Evolutionary conservation across 2,888 invertebrate species (phyloP).

Genomic region (Dioctria rufipes): DNA sequence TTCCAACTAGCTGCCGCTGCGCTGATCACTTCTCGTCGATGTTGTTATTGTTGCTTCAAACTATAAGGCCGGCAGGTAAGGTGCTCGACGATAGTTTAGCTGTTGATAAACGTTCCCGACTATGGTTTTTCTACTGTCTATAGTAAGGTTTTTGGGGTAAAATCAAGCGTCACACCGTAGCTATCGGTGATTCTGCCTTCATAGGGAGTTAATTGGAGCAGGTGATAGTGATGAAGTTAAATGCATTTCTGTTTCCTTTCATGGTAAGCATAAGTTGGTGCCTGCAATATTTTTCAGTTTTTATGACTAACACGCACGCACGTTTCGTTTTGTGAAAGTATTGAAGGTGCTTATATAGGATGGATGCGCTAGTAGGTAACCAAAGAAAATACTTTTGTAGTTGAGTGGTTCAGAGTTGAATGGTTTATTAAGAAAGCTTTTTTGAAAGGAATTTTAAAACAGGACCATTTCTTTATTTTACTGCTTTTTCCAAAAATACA

Average conservation of each 20-base stretch:
- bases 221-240: slow-evolving; percentile 46
- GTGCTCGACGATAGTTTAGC: slow-evolving; percentile 26
- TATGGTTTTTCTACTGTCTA: slow-evolving; percentile 15
- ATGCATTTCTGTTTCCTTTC: slow-evolving; percentile 16
- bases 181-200: slow-evolving; percentile 27
- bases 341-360: too few relatives aligned
- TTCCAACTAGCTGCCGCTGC: slow-evolving; percentile 33
- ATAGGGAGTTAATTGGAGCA: slow-evolving; percentile 53
- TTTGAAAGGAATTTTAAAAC: too few relatives aligned
- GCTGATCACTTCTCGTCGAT: slow-evolving; percentile 26
- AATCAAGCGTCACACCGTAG: slow-evolving; percentile 34
- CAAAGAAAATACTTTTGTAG: too few relatives aligned
- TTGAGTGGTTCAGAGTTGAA: too few relatives aligned
- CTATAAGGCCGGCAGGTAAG: slow-evolving; percentile 4
- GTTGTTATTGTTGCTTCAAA: slow-evolving; percentile 21
- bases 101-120: slow-evolving; percentile 36
- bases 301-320: too few relatives aligned
- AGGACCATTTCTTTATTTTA: too few relatives aligned
- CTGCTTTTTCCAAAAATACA: too few relatives aligned
- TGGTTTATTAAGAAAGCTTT: too few relatives aligned
- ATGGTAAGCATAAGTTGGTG: not conserved
- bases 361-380: too few relatives aligned
- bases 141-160: slow-evolving; percentile 37
- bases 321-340: too few relatives aligned
- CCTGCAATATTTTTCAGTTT: too few relatives aligned